Conservation (phyloP, 2,113 vertebrate genomes). For the Aphyosemion australe region DNA sequence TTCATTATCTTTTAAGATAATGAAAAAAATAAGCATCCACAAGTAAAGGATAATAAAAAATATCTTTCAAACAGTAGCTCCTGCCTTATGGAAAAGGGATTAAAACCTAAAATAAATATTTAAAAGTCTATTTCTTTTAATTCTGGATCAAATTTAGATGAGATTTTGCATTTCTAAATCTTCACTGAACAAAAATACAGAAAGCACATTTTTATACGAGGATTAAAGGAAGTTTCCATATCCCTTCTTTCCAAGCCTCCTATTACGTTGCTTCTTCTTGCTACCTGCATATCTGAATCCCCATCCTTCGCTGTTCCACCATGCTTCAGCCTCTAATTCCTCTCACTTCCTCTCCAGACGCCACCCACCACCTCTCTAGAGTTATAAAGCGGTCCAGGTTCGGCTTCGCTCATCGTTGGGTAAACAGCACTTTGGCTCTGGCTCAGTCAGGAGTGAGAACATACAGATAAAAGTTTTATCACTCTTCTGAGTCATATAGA, state of each 20-base stretch:
- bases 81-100: no score
- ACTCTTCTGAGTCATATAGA: slow-evolving; percentile 70
- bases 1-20: no score
- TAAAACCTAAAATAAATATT: no score
- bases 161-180: no score
- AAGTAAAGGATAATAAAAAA: no score
- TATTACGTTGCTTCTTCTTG: not conserved
- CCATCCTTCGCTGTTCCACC: slow-evolving; percentile 5
- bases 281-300: not conserved
- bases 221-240: no score
- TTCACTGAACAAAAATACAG: no score
- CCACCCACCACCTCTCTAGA: slow-evolving; percentile 44
- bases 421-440: slow-evolving; percentile 59
- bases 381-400: slow-evolving; percentile 35
- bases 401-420: slow-evolving; percentile 48
- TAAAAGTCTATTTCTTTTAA: no score
- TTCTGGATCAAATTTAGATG: no score
- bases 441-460: slow-evolving; percentile 35
- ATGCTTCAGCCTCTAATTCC: slow-evolving; percentile 22
- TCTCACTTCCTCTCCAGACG: slow-evolving; percentile 24
- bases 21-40: no score
- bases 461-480: slow-evolving; percentile 39
- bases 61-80: no score
- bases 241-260: not conserved
- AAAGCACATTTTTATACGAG: no score